phyloP scores from a whole-genome alignment of 1,140 invertebrate species.

The Pectinophora gossypiella region DNA sequence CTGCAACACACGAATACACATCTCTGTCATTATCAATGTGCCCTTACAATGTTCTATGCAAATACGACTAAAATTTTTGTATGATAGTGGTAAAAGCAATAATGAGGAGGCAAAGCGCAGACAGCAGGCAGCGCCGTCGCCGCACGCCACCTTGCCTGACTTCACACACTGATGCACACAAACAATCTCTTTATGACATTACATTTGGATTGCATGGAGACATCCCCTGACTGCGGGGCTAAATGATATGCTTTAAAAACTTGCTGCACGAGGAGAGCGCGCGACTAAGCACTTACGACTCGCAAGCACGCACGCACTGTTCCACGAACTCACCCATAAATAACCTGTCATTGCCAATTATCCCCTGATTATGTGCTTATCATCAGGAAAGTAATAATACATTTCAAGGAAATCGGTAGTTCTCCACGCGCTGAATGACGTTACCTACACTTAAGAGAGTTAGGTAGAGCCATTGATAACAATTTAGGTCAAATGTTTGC shows the following conservation, averaged over 20 bases:
- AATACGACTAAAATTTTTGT: background rate
- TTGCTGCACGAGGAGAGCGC: too few species aligned
- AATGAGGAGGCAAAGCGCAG: background rate
- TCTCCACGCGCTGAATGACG: too few species aligned
- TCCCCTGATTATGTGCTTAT: too few species aligned
- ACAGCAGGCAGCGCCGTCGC: background rate
- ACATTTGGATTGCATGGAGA: background rate
- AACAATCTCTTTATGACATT: background rate
- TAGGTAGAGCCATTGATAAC: too few species aligned
- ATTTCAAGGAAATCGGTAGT: too few species aligned
- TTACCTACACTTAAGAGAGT: too few species aligned
- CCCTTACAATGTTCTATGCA: background rate
- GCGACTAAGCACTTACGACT: too few species aligned
- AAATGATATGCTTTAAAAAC: background rate
- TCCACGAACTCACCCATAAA: background rate
- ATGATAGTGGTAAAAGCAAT: constrained; percentile 1
- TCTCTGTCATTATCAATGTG: background rate
- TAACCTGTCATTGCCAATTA: too few species aligned
- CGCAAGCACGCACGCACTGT: background rate
- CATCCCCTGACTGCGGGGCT: background rate
- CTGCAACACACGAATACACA: background rate
- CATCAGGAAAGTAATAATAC: too few species aligned
- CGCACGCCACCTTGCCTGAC: background rate
- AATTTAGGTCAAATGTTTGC: too few species aligned
- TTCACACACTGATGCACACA: background rate